Evolutionary conservation across 2,797 vertebrate genomes (phyloP).

Genomic region (Fistularia tabacaria): DNA sequence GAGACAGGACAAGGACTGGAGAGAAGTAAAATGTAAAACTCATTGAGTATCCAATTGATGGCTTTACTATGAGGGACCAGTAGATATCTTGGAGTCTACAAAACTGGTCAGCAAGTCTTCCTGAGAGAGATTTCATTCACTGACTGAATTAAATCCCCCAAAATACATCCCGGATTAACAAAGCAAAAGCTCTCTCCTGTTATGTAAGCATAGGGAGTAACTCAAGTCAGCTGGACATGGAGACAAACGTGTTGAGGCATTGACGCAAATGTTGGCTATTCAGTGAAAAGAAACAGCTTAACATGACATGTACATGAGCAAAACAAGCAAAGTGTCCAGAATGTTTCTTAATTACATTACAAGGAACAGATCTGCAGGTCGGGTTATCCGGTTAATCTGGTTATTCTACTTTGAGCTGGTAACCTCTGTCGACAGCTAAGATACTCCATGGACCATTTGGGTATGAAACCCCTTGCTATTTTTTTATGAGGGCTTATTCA

Average conservation of each 20-base stretch:
- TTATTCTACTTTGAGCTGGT: too few species aligned
- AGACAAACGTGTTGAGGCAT: conserved; percentile 26
- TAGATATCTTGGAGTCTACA: conserved; percentile 20
- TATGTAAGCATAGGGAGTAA: conserved; percentile 35
- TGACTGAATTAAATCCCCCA: conserved; percentile 63
- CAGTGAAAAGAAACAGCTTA: not conserved
- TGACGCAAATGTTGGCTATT: not conserved
- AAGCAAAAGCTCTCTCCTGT: conserved; percentile 34
- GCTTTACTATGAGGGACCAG: conserved; percentile 18
- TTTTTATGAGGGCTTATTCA: too few species aligned
- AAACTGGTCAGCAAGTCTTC: conserved; percentile 38
- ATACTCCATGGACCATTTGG: too few species aligned
- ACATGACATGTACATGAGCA: not conserved
- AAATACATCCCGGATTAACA: conserved; percentile 65
- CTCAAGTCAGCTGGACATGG: conserved; percentile 20
- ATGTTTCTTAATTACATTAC: too few species aligned
- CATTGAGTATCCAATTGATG: conserved; percentile 16
- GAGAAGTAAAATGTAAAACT: conserved; percentile 2
- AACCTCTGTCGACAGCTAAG: too few species aligned
- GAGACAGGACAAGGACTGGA: not conserved
- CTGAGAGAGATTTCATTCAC: conserved; percentile 45
- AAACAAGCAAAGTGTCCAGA: too few species aligned
- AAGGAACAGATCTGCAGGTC: too few species aligned
- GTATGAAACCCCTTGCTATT: too few species aligned
- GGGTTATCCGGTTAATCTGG: too few species aligned